Conservation (phyloP, 1,140 invertebrate genomes). For the Andricus grossulariae region DNA sequence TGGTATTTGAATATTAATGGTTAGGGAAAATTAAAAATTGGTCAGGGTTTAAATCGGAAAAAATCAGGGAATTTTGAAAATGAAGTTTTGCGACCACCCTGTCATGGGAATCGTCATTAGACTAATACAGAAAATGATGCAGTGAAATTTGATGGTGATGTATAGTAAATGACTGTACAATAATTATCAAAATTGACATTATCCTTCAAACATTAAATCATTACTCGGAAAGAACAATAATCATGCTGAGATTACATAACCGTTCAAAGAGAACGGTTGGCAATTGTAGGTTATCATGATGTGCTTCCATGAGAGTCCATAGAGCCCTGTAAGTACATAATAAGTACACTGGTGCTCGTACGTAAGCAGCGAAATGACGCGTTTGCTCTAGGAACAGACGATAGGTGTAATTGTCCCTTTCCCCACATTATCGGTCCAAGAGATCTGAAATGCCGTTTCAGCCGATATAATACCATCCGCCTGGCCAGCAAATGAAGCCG, state of each 20-base stretch:
- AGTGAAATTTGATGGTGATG: too few relatives aligned
- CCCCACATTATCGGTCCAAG: conserved; percentile 46
- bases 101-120: too few relatives aligned
- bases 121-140: too few relatives aligned
- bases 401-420: conserved; percentile 57
- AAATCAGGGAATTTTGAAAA: too few relatives aligned
- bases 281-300: conserved; percentile 30
- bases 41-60: too few relatives aligned
- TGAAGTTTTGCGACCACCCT: too few relatives aligned
- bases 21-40: too few relatives aligned
- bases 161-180: neutral
- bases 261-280: conserved; percentile 14
- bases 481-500: conserved; percentile 26
- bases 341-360: neutral
- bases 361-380: conserved; percentile 35
- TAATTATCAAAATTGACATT: conserved; percentile 13
- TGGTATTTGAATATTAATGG: too few relatives aligned
- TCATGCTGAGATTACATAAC: neutral
- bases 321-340: neutral
- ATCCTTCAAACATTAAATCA: conserved; percentile 32
- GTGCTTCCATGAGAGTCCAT: conserved; percentile 27
- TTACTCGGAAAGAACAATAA: conserved; percentile 9
- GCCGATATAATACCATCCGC: conserved; percentile 38
- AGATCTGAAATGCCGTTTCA: conserved; percentile 49
- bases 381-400: conserved; percentile 42